phyloP scores from a whole-genome alignment of 1,140 invertebrate species.

The Samia ricini region DNA sequence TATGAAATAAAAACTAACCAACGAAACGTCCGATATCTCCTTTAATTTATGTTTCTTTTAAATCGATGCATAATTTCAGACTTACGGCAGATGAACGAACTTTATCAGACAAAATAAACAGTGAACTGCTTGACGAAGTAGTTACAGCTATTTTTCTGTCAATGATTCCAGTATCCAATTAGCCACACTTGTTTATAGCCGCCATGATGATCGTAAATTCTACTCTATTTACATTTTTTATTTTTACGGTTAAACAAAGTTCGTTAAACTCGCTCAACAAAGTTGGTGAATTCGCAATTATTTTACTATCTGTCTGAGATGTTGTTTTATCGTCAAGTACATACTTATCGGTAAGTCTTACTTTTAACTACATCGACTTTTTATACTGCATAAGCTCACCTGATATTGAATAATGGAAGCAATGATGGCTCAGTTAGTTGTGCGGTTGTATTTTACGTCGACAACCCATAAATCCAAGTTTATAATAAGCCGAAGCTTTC shows the following conservation, averaged over 20 bases:
- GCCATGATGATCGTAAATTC: neutral
- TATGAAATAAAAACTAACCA: neutral
- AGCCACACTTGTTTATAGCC: slow-evolving; percentile 6
- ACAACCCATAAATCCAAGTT: too few relatives aligned
- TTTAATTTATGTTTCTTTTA: neutral
- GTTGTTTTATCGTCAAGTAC: neutral
- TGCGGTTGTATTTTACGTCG: too few relatives aligned
- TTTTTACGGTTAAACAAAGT: slow-evolving; percentile 13
- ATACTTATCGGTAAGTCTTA: neutral
- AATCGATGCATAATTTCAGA: neutral
- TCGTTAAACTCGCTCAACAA: slow-evolving; percentile 6
- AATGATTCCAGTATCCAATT: slow-evolving; percentile 2
- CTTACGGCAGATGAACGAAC: neutral
- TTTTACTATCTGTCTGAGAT: neutral
- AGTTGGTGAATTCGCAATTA: neutral
- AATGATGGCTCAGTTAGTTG: too few relatives aligned
- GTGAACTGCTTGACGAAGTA: neutral
- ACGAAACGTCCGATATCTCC: neutral
- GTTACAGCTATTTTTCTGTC: slow-evolving; percentile 5
- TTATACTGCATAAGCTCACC: too few relatives aligned
- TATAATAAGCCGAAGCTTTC: too few relatives aligned
- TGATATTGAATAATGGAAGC: too few relatives aligned
- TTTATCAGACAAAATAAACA: neutral
- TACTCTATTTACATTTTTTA: slow-evolving; percentile 7
- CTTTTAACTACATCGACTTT: neutral